Conservation (phyloP, 2,113 vertebrate species). For the Myrmecobius fasciatus region DNA sequence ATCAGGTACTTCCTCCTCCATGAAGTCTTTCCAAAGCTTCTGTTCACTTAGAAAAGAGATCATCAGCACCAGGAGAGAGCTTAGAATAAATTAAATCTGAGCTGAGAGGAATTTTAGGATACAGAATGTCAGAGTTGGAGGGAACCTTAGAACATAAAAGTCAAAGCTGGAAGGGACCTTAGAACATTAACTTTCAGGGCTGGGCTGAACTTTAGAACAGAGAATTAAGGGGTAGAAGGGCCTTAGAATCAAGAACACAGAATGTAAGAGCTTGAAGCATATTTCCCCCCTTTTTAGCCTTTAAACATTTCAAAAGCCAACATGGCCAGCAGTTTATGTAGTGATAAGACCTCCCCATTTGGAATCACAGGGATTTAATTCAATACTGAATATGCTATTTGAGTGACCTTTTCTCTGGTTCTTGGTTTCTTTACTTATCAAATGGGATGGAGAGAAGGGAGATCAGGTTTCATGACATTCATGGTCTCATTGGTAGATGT, state of each 20-base stretch:
- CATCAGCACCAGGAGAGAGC: neutral
- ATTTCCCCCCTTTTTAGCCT: neutral
- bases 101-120: neutral
- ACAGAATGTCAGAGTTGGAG: neutral
- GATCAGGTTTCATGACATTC: neutral
- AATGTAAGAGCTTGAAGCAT: neutral
- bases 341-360: neutral
- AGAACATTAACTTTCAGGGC: neutral
- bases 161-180: neutral
- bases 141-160: neutral
- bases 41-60: neutral
- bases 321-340: neutral
- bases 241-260: neutral
- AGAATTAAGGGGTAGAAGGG: neutral
- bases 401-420: neutral
- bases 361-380: neutral
- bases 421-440: neutral
- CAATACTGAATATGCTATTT: neutral
- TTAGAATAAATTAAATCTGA: neutral
- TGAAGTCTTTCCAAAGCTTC: neutral
- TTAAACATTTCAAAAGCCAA: neutral
- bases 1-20: neutral
- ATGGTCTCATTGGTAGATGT: neutral
- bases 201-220: neutral
- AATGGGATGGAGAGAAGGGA: neutral